Evolutionary conservation across 2,888 invertebrate species (phyloP).

Genomic region (Cremastinae sp.): DNA sequence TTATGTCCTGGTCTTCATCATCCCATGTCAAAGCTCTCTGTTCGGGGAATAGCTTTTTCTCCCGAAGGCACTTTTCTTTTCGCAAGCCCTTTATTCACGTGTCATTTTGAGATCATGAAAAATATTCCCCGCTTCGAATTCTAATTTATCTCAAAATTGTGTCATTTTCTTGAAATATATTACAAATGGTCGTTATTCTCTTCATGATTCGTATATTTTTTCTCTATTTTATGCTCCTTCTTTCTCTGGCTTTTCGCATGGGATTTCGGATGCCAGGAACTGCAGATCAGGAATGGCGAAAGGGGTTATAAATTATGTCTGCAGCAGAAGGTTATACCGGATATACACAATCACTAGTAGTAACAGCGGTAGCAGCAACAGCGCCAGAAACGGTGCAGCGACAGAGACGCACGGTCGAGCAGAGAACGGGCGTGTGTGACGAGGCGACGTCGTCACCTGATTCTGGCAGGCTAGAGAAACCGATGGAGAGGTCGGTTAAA

Average conservation of each 20-base stretch:
- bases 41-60: neutral
- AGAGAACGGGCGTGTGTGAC: conserved; percentile 35
- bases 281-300: conserved; percentile 21
- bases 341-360: conserved; percentile 66
- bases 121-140: no score
- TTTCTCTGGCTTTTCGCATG: conserved; percentile 5
- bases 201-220: no score
- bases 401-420: conserved; percentile 50
- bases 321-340: conserved; percentile 66
- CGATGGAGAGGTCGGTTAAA: conserved; percentile 10
- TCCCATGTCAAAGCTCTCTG: conserved; percentile 1
- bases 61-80: neutral
- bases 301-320: conserved; percentile 72
- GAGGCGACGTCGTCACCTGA: conserved; percentile 55
- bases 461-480: conserved; percentile 57
- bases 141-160: no score
- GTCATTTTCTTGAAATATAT: no score
- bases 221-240: no score
- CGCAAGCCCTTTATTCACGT: neutral
- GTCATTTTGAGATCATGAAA: no score
- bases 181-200: no score
- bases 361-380: conserved; percentile 46
- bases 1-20: conserved; percentile 2
- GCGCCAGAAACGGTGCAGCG: conserved; percentile 46
- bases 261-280: conserved; percentile 41